Evolutionary conservation across 2,888 invertebrate species (phyloP).

Genomic region (Cerastis rubricosa): DNA sequence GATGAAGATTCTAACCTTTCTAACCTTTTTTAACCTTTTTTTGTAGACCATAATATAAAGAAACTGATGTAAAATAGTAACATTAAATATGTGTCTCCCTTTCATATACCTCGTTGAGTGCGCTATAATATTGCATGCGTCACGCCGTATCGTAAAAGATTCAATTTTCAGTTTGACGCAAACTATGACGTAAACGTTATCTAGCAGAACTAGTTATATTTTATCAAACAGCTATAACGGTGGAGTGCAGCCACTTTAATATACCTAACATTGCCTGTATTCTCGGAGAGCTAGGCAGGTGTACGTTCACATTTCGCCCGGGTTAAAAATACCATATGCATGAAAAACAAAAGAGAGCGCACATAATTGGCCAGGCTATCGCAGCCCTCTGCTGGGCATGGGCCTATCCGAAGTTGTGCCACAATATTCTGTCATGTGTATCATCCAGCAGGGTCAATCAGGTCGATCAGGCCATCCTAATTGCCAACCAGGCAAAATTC

Average conservation of each 20-base stretch:
- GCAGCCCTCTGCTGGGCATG: neutral
- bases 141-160: conserved; percentile 25
- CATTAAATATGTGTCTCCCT: neutral
- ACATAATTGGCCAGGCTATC: neutral
- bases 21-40: no score
- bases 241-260: neutral
- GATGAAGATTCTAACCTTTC: neutral
- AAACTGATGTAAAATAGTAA: neutral
- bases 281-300: neutral
- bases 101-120: neutral
- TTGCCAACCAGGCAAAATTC: neutral
- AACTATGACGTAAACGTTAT: conserved; percentile 31
- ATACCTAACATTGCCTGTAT: no score
- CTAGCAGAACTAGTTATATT: conserved; percentile 20
- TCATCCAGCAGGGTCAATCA: neutral
- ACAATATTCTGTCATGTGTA: neutral
- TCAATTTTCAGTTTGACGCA: conserved; percentile 56
- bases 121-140: conserved; percentile 33
- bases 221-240: conserved; percentile 26
- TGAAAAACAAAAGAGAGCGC: neutral
- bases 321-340: no score
- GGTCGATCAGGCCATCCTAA: neutral
- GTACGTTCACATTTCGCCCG: no score
- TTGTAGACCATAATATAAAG: neutral
- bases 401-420: neutral